Percentiles rank a stretch among this genome's conserved stretches.
Evolutionary conservation across 2,113 vertebrate genomes (phyloP).

Genomic region (Microcebus ravelobensis): DNA sequence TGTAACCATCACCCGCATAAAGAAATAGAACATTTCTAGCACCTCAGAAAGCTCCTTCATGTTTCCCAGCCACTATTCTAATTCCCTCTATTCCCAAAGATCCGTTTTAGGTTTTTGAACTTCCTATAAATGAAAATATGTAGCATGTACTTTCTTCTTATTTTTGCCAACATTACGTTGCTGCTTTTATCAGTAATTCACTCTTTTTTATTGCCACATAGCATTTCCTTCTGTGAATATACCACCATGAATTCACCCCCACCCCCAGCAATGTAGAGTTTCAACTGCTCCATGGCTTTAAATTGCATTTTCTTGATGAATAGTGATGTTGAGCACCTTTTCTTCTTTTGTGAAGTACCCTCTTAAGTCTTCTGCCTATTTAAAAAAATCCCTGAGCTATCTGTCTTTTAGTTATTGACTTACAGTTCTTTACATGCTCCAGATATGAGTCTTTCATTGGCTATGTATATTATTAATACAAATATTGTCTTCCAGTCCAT

Average conservation of each 20-base stretch:
- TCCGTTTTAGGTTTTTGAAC: neutral
- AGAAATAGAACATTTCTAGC: neutral
- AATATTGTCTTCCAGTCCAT: neutral
- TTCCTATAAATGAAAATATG: neutral
- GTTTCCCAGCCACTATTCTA: neutral
- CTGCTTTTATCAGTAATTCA: neutral
- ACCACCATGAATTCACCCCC: neutral
- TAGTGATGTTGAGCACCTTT: neutral
- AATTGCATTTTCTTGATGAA: neutral
- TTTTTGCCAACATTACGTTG: neutral
- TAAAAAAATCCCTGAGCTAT: neutral
- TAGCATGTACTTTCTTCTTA: neutral
- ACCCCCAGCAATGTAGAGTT: neutral
- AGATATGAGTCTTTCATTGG: neutral
- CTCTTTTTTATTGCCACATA: neutral
- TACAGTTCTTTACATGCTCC: neutral
- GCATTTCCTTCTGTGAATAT: neutral
- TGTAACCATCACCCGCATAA: neutral
- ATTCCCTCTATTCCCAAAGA: neutral
- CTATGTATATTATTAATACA: neutral
- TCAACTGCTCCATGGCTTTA: neutral
- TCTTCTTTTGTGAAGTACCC: neutral
- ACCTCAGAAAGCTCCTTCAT: neutral
- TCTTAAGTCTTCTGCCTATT: neutral
- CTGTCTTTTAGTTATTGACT: neutral